A percentile compares a stretch with the other conserved stretches of the same genome.
Conservation (phyloP, 2,113 vertebrate genomes). For the Tychaedon coryphoeus region DNA sequence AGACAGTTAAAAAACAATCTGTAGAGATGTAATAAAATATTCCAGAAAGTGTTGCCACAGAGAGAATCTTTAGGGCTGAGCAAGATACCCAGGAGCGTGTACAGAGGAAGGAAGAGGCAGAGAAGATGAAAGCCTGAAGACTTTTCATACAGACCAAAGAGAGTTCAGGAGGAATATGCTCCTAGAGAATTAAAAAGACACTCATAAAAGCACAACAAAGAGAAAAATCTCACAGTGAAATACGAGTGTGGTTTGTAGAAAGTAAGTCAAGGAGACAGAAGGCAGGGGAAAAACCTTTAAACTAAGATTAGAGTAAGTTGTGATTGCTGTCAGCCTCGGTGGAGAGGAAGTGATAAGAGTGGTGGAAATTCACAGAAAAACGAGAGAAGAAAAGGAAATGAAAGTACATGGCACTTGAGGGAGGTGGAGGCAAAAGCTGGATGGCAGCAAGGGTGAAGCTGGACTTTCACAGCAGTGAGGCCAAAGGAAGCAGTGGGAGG, state of each 20-base stretch:
- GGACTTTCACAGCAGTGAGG: neutral
- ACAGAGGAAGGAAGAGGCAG: neutral
- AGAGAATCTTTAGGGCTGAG: neutral
- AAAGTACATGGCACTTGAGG: neutral
- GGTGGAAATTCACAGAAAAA: neutral
- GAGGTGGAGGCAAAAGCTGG: neutral
- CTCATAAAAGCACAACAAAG: neutral
- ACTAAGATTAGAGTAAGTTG: neutral
- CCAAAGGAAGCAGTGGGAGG: neutral
- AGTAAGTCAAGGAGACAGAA: constrained; percentile 13
- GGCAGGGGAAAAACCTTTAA: constrained; percentile 13
- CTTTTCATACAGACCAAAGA: constrained; percentile 15
- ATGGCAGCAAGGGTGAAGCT: neutral
- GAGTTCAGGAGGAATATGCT: constrained; percentile 10
- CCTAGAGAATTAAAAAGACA: constrained; percentile 37
- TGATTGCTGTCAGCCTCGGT: neutral
- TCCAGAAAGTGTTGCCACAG: neutral
- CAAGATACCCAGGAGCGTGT: neutral
- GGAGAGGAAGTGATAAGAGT: neutral
- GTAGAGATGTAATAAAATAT: neutral
- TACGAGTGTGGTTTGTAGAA: neutral
- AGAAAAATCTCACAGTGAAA: neutral
- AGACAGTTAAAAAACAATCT: neutral
- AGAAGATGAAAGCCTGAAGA: constrained; percentile 26
- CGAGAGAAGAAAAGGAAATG: neutral